These are phyloP conservation scores for Lemur catta DNA, from an alignment of 2,797 vertebrate species.

Conservation along the genomic window DNA sequence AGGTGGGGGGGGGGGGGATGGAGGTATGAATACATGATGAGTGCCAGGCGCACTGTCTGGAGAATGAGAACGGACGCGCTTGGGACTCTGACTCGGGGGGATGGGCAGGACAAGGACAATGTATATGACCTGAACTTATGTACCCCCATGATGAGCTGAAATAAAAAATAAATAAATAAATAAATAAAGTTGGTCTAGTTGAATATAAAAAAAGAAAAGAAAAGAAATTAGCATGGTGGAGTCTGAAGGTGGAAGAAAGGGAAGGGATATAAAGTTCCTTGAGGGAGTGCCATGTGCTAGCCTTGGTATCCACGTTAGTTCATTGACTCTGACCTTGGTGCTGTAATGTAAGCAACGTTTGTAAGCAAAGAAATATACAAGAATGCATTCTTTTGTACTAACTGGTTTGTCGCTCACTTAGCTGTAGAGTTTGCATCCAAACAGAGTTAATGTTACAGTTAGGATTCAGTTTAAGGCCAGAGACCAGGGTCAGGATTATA, in stretches of 20 bases:
- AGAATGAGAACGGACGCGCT: too few relatives aligned
- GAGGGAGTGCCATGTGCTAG: neutral
- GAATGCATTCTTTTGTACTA: neutral
- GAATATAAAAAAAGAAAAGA: too few relatives aligned
- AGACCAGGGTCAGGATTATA: neutral
- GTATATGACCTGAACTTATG: too few relatives aligned
- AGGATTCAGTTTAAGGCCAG: neutral
- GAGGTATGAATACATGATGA: too few relatives aligned
- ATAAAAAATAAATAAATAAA: too few relatives aligned
- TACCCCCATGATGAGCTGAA: too few relatives aligned
- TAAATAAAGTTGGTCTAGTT: too few relatives aligned
- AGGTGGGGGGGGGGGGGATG: too few relatives aligned
- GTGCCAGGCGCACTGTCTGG: too few relatives aligned
- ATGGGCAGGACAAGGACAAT: too few relatives aligned
- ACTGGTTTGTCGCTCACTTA: neutral
- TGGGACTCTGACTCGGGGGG: too few relatives aligned
- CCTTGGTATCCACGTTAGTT: neutral
- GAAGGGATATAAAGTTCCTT: neutral
- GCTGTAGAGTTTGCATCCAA: neutral
- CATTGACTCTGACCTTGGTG: neutral
- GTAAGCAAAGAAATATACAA: neutral
- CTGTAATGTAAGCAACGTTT: neutral
- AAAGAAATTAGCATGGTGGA: rapidly evolving
- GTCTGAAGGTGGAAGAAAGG: neutral
- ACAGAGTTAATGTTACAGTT: neutral